These are phyloP conservation scores for Siderastrea radians DNA, from an alignment of 92 coral and sea anemone species.

Conservation along the genomic window DNA sequence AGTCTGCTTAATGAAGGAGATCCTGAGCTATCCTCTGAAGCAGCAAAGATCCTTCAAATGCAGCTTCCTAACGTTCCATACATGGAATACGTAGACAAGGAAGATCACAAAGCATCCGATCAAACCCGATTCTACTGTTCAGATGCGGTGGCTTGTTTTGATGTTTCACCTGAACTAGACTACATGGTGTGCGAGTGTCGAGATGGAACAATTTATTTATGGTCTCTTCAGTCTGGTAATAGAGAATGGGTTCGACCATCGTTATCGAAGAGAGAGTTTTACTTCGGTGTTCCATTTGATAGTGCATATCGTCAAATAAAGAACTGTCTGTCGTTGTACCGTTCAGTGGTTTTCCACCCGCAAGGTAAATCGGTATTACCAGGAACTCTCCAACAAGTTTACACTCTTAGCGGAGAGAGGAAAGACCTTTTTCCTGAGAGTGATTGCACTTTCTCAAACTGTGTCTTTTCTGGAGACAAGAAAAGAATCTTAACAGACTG, in stretches of 20 bases:
- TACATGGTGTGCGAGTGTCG: slow-evolving; percentile 32
- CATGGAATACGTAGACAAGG: slow-evolving; percentile 6
- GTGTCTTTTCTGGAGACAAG: background rate
- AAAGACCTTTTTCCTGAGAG: background rate
- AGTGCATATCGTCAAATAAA: background rate
- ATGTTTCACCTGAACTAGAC: slow-evolving; percentile 29
- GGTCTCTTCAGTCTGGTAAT: slow-evolving; percentile 21
- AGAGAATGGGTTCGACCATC: slow-evolving; percentile 14
- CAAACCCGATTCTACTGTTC: slow-evolving; percentile 38
- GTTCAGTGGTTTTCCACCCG: slow-evolving; percentile 19
- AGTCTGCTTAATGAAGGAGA: slow-evolving; percentile 4
- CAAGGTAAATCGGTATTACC: background rate
- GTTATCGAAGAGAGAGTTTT: background rate
- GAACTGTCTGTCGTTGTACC: background rate
- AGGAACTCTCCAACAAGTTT: slow-evolving; percentile 6
- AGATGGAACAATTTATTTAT: slow-evolving; percentile 28
- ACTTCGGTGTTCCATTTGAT: background rate
- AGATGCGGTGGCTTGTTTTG: slow-evolving; percentile 20
- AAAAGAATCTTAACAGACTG: slow-evolving; percentile 5
- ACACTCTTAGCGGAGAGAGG: background rate
- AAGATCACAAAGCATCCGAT: background rate
- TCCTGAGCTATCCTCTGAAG: background rate
- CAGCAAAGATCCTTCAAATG: background rate
- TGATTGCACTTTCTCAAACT: background rate
- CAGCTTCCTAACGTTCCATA: background rate